Conservation (phyloP, 2,113 vertebrate genomes). For the Chloropsis hardwickii region DNA sequence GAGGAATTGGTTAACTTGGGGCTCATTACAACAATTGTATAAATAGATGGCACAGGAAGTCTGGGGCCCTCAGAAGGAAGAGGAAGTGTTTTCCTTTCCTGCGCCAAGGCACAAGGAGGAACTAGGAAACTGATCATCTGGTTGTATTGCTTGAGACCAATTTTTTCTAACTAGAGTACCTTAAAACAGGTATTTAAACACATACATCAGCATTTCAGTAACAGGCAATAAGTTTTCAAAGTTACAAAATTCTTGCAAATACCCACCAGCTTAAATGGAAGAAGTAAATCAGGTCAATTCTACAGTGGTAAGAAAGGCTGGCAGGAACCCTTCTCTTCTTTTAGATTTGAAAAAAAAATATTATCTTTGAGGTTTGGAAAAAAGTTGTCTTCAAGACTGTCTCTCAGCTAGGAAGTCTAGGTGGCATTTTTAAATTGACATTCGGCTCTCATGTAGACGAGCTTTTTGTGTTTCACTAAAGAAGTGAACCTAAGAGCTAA, state of each 20-base stretch:
- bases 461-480: background rate
- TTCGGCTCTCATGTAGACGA: background rate
- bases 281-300: background rate
- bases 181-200: background rate
- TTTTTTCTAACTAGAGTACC: background rate
- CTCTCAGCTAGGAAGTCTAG: background rate
- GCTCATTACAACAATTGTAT: constrained; percentile 44
- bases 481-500: background rate
- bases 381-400: background rate
- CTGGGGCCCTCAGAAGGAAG: constrained; percentile 55
- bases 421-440: background rate
- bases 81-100: constrained; percentile 59
- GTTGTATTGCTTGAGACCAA: constrained; percentile 5
- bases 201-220: background rate
- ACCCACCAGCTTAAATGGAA: background rate
- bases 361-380: background rate
- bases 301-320: background rate
- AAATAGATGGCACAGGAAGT: constrained; percentile 66
- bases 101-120: constrained; percentile 48
- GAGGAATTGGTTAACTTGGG: constrained; percentile 44
- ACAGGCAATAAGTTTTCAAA: background rate
- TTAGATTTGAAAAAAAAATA: background rate
- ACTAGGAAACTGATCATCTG: constrained; percentile 54
- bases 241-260: background rate
- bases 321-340: background rate